Percentiles rank a stretch among this genome's conserved stretches.
phyloP scores from a whole-genome alignment of 2,113 vertebrate species.

The Sigmodon hispidus region DNA sequence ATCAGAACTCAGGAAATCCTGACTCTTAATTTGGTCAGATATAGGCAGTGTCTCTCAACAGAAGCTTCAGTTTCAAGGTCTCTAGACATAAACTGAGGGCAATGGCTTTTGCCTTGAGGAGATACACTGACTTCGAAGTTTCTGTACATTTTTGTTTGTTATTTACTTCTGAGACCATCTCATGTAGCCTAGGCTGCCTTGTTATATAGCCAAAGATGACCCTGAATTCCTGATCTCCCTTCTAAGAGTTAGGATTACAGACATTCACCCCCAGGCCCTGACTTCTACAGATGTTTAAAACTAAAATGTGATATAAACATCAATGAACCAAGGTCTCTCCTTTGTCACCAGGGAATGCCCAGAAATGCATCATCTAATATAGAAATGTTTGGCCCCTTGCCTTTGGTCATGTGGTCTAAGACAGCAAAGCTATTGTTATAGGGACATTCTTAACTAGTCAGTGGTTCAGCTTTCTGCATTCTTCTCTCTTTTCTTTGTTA shows the following conservation, averaged over 20 bases:
- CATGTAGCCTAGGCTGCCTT: neutral
- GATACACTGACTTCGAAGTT: neutral
- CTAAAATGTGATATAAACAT: neutral
- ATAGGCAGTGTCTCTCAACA: neutral
- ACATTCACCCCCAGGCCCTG: neutral
- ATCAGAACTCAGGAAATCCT: constrained; percentile 63
- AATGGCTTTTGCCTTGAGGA: constrained; percentile 16
- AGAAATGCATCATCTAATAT: constrained; percentile 31
- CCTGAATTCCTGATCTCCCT: neutral
- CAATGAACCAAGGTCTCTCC: neutral
- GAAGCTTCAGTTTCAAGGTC: neutral
- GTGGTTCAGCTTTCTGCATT: constrained; percentile 23
- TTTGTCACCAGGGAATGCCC: constrained; percentile 2
- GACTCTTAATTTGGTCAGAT: constrained; percentile 53
- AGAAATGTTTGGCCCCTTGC: neutral
- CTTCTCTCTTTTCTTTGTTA: constrained; percentile 54
- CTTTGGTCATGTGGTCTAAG: constrained; percentile 33
- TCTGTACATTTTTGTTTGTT: constrained; percentile 9
- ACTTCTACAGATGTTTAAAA: constrained; percentile 21
- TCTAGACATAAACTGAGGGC: neutral
- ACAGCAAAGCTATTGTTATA: constrained; percentile 48
- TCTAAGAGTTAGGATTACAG: neutral
- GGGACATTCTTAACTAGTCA: constrained; percentile 28
- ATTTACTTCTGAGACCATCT: neutral
- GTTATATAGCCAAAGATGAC: neutral